These are phyloP conservation scores for Nezara viridula DNA, from an alignment of 2,888 invertebrate species.

Conservation along the genomic window DNA sequence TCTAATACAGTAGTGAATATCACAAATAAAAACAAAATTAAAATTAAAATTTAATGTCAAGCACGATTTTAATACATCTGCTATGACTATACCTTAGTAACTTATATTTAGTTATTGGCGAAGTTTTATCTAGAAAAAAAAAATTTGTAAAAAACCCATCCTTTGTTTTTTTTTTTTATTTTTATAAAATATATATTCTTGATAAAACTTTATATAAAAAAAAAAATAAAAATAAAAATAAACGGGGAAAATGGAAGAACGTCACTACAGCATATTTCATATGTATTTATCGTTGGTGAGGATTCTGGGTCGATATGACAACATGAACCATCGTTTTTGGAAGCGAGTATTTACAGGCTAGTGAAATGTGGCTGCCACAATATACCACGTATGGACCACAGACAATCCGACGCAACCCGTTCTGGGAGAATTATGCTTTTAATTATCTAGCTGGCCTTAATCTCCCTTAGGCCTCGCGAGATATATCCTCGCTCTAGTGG, in stretches of 20 bases:
- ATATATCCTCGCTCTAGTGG: constrained; percentile 6
- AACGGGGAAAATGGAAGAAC: neutral
- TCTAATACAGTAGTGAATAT: too few species aligned
- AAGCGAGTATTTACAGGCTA: neutral
- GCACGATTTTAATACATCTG: too few species aligned
- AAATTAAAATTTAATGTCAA: too few species aligned
- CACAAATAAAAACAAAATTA: too few species aligned
- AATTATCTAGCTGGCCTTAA: constrained; percentile 42
- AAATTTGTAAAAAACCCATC: too few species aligned
- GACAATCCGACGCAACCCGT: constrained; percentile 35
- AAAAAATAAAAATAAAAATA: neutral
- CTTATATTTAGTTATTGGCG: too few species aligned
- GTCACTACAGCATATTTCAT: neutral
- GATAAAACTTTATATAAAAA: neutral
- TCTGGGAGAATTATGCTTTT: constrained; percentile 38
- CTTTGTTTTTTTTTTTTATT: too few species aligned
- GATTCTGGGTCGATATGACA: neutral
- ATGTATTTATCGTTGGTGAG: neutral
- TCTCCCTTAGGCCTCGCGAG: constrained; percentile 26
- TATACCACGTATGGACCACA: constrained; percentile 34
- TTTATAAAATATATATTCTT: too few species aligned
- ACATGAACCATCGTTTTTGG: neutral
- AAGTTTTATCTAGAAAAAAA: too few species aligned
- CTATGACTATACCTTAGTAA: too few species aligned
- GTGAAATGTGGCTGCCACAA: constrained; percentile 25